A percentile compares a stretch with the other conserved stretches of the same genome.
Evolutionary conservation across 2,888 invertebrate species (phyloP).

Genomic region (Ichneumoninae sp.): DNA sequence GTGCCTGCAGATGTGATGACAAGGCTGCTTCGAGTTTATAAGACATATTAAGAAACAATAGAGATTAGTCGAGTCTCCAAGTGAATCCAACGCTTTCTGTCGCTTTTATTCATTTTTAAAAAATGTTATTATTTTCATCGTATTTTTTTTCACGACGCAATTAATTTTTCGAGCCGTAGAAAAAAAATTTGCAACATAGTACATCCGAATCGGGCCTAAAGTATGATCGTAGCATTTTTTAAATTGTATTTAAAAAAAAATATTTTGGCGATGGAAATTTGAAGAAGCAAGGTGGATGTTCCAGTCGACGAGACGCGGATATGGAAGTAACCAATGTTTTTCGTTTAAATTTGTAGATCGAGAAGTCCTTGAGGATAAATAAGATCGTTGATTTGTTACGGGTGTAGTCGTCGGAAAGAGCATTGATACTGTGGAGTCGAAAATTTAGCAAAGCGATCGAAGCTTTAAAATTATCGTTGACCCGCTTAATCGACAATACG

Average conservation of each 20-base stretch:
- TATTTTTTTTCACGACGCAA: neutral
- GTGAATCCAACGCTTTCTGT: constrained; percentile 27
- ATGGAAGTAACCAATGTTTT: neutral
- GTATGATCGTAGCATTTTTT: constrained; percentile 61
- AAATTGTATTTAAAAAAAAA: neutral
- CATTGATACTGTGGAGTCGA: constrained; percentile 22
- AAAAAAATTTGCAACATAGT: constrained; percentile 56
- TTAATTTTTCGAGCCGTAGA: constrained; percentile 15
- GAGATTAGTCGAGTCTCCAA: constrained; percentile 39
- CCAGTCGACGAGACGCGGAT: constrained; percentile 7
- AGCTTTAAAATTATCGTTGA: constrained; percentile 13
- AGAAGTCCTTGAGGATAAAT: neutral
- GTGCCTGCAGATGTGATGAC: constrained; percentile 62
- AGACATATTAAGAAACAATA: constrained; percentile 41
- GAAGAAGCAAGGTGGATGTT: neutral
- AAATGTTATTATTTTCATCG: neutral
- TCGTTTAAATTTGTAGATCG: neutral
- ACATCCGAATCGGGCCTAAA: constrained; percentile 75
- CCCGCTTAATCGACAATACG: constrained; percentile 11
- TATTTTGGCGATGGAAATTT: neutral
- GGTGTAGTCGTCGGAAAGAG: neutral
- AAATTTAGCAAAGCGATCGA: neutral
- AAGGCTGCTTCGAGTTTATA: constrained; percentile 53
- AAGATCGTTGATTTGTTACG: neutral
- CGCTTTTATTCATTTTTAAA: constrained; percentile 32